These are phyloP conservation scores for Girardia tigrina DNA, from an alignment of 2,888 invertebrate species.

Conservation along the genomic window DNA sequence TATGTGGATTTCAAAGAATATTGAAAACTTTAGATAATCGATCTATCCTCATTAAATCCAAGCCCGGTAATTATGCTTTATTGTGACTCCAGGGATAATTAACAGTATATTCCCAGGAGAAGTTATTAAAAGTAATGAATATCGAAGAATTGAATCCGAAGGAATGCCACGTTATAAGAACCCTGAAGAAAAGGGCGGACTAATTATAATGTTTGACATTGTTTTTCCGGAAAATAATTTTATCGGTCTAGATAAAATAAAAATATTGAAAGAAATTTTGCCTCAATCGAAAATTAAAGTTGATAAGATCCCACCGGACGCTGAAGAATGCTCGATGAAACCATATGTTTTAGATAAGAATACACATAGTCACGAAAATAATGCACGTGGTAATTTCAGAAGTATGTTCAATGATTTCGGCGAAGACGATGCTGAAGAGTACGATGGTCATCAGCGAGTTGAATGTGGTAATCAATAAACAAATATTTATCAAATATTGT, in stretches of 20 bases:
- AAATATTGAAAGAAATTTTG: conserved; percentile 54
- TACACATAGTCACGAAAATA: conserved; percentile 25
- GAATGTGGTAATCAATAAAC: conserved; percentile 34
- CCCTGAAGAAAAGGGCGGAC: conserved; percentile 72
- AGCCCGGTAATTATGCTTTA: conserved; percentile 57
- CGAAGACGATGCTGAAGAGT: conserved; percentile 39
- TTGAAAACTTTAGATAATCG: conserved; percentile 77
- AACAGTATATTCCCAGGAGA: conserved; percentile 57
- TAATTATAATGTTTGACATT: conserved; percentile 78
- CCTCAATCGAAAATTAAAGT: conserved; percentile 10
- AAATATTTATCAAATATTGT: too few species aligned
- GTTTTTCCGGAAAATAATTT: conserved; percentile 63
- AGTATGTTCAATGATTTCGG: conserved; percentile 43
- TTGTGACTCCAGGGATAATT: background rate
- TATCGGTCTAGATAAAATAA: conserved; percentile 62
- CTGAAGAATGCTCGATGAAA: conserved; percentile 61
- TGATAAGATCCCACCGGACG: conserved; percentile 59
- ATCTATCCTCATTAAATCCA: conserved; percentile 67
- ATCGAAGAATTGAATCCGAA: conserved; percentile 74
- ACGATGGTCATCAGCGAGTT: background rate
- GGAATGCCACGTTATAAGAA: conserved; percentile 91
- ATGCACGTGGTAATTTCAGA: conserved; percentile 34
- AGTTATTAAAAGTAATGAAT: conserved; percentile 72
- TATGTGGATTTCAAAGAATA: conserved; percentile 84
- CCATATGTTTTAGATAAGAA: conserved; percentile 64